Percentiles rank a stretch among this genome's conserved stretches.
phyloP scores from a whole-genome alignment of 2,797 vertebrate genomes.

The Gadopsis bispinosus region DNA sequence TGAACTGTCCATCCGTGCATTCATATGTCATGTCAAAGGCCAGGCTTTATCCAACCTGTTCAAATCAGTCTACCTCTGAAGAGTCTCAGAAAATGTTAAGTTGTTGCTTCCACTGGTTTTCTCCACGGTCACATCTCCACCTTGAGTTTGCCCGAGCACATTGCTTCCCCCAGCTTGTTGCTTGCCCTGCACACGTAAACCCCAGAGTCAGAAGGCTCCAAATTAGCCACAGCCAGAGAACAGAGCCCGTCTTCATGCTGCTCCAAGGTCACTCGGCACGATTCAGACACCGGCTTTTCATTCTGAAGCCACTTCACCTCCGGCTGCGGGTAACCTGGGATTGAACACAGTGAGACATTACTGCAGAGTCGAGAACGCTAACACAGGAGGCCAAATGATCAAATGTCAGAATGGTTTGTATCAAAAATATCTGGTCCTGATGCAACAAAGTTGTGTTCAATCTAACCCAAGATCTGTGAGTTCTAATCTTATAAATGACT shows the following conservation, averaged over 20 bases:
- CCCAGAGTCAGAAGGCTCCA: constrained; percentile 81
- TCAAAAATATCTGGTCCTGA: not conserved
- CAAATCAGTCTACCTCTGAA: not conserved
- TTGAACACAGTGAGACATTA: not conserved
- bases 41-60: not conserved
- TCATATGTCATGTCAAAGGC: not conserved
- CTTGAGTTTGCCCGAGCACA: constrained; percentile 73
- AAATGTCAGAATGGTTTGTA: not conserved
- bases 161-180: constrained; percentile 74
- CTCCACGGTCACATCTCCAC: constrained; percentile 47
- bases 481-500: not conserved
- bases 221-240: constrained; percentile 74
- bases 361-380: not conserved
- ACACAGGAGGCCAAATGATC: not conserved
- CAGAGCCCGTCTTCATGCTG: constrained; percentile 80
- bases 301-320: constrained; percentile 84
- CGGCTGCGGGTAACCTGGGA: constrained; percentile 84
- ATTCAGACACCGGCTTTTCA: constrained; percentile 66
- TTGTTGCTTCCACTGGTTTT: not conserved
- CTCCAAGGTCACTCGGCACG: constrained; percentile 62
- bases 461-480: not conserved
- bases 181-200: constrained; percentile 82
- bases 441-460: not conserved
- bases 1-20: constrained; percentile 3
- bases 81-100: not conserved